phyloP scores from a whole-genome alignment of 2,797 vertebrate genomes.

The Sebastes trivittatus region DNA sequence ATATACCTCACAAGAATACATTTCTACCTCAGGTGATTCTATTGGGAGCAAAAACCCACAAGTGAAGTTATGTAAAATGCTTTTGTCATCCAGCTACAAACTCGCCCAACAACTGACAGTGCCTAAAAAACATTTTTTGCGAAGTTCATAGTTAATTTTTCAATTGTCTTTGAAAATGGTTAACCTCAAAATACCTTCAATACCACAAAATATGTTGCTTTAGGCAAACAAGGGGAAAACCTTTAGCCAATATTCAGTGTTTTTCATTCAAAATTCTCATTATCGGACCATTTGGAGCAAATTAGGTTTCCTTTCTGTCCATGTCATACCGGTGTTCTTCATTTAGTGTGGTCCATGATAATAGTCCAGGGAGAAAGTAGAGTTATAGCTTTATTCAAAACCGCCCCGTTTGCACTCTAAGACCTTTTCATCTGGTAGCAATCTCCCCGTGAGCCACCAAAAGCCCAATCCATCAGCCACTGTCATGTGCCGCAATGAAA shows the following conservation, averaged over 20 bases:
- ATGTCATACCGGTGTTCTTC: constrained; percentile 45
- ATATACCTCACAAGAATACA: background rate
- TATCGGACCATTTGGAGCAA: constrained; percentile 39
- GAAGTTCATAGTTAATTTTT: constrained; percentile 30
- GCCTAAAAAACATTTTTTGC: constrained; percentile 26
- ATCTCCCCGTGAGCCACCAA: constrained; percentile 80
- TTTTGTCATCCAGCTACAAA: constrained; percentile 7
- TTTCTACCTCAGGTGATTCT: constrained; percentile 4
- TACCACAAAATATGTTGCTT: constrained; percentile 58
- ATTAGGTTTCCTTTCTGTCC: constrained; percentile 49
- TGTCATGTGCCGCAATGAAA: constrained; percentile 76
- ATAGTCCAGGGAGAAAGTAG: constrained; percentile 38
- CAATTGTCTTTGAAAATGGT: constrained; percentile 37
- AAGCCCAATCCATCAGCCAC: constrained; percentile 84
- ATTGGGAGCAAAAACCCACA: background rate
- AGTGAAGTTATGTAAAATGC: background rate
- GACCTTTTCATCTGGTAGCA: constrained; percentile 87
- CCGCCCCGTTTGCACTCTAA: constrained; percentile 69
- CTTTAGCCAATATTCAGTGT: constrained; percentile 7
- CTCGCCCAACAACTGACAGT: background rate
- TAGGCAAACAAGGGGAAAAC: constrained; percentile 32
- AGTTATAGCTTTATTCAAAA: constrained; percentile 71
- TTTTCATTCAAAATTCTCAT: constrained; percentile 30
- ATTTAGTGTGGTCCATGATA: constrained; percentile 57
- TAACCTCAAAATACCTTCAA: constrained; percentile 37